A percentile compares a stretch with the other conserved stretches of the same genome.
Conservation (phyloP, 1,140 invertebrate genomes). For the Euglossa dilemma region DNA sequence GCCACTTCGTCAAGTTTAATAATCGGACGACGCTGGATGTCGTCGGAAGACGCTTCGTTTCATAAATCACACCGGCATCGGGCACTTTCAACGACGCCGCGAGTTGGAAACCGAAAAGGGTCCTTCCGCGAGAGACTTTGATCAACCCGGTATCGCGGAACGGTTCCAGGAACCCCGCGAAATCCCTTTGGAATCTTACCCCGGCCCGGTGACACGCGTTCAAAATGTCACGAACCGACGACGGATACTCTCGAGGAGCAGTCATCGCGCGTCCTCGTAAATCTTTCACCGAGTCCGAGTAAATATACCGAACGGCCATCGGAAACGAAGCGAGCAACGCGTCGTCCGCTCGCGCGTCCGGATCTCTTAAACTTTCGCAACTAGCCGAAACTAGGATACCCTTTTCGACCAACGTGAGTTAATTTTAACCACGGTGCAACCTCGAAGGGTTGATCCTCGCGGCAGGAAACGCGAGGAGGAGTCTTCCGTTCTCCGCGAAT, state of each 20-base stretch:
- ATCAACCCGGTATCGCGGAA: too few relatives aligned
- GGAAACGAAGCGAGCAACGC: not conserved
- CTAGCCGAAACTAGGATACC: not conserved
- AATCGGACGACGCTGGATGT: not conserved
- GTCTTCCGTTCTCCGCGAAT: too few relatives aligned
- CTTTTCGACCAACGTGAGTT: too few relatives aligned
- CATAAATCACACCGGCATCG: not conserved
- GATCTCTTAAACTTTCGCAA: too few relatives aligned
- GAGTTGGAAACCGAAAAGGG: too few relatives aligned
- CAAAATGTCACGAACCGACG: slow-evolving; percentile 3
- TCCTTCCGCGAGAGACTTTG: too few relatives aligned
- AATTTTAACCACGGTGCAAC: too few relatives aligned
- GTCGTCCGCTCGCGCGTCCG: not conserved
- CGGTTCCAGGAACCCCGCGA: not conserved
- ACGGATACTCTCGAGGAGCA: slow-evolving; percentile 9
- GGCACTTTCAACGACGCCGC: not conserved
- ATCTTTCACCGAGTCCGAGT: slow-evolving; percentile 28
- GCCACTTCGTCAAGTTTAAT: not conserved
- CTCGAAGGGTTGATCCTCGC: too few relatives aligned
- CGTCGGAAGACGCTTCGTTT: not conserved
- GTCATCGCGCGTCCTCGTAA: slow-evolving; percentile 30
- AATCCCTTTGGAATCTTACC: not conserved
- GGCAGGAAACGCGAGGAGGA: too few relatives aligned
- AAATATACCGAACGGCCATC: slow-evolving; percentile 5
- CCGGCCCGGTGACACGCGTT: not conserved